Evolutionary conservation across 2,888 invertebrate species (phyloP), one percentile per base, ranked within the genome.

Genomic region (Scelioninae gen. 1): DNA sequence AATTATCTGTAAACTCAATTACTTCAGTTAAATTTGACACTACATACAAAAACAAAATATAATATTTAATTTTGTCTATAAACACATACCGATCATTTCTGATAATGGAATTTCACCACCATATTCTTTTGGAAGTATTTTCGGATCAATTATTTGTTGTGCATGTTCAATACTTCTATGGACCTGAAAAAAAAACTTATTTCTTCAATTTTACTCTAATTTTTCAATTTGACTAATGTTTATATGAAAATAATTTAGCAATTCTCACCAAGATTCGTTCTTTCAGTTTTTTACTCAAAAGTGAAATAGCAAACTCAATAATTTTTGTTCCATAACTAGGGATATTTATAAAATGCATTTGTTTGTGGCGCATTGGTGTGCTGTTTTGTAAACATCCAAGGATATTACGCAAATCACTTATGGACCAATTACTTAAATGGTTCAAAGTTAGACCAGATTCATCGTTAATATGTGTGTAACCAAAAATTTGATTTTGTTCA

Each of bases 121-220:
- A 89, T 97, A 97, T 92, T 98, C 97, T 91, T 96, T 95, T 0
- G 97, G 97, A 84, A 98, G 92, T 87, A 97, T 96, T 79, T 95
- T 94, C 29, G 95, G 94, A 90, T 96, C 95, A 7, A 97, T 94
- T 86, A 95, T 94, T 49, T 95, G 94, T 84, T 94, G 94, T 40
- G 97, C 92, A n/a, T 96, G 96, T 7, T 96, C 95, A 29, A 96
- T 91, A 32, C 94, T 95, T 88, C 96, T 95, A 91, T 97, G 96
- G 80, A 97, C 94, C 96, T 78, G 31, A 11, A 51, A 68, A 23
- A 23, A 23, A 23, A 23, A 23, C 4, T 23, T 23, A 23, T 23
- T 23, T 2, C 23, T 2, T 4, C 1, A 23, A 23, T 23, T 23
- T 23, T 23, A 23, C 4, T 1, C 23, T 23, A 23, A 23, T 23